Conservation (phyloP, 1,140 invertebrate genomes). For the Eurosta solidaginis region DNA sequence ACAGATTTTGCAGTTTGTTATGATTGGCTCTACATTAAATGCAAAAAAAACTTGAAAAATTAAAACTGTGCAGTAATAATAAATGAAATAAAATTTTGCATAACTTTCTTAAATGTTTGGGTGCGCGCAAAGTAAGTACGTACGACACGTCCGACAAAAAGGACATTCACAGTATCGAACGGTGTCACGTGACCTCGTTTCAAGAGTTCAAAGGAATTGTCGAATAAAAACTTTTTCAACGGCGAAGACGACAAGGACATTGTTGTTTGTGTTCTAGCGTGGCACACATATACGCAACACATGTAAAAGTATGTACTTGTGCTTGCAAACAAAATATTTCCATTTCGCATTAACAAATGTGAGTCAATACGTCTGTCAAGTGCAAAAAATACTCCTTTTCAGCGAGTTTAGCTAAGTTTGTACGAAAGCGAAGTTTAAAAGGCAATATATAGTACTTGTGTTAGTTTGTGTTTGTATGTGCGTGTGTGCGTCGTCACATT, state of each 20-base stretch:
- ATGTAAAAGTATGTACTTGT: not conserved
- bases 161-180: constrained; percentile 19
- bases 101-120: not conserved
- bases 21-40: not conserved
- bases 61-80: not conserved
- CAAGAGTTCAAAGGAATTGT: constrained; percentile 23
- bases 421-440: not conserved
- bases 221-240: not conserved
- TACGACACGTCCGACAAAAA: constrained; percentile 4
- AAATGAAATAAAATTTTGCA: not conserved
- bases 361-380: not conserved
- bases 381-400: not conserved
- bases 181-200: constrained; percentile 17
- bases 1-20: constrained; percentile 7
- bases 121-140: not conserved
- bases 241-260: not conserved
- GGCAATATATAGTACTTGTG: not conserved
- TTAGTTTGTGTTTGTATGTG: not conserved
- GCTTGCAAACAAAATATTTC: not conserved
- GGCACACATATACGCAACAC: not conserved
- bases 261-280: not conserved
- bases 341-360: constrained; percentile 3
- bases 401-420: not conserved
- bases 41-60: not conserved
- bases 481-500: not conserved